phyloP scores from a whole-genome alignment of 2,888 invertebrate species.

The Hermodice carunculata region DNA sequence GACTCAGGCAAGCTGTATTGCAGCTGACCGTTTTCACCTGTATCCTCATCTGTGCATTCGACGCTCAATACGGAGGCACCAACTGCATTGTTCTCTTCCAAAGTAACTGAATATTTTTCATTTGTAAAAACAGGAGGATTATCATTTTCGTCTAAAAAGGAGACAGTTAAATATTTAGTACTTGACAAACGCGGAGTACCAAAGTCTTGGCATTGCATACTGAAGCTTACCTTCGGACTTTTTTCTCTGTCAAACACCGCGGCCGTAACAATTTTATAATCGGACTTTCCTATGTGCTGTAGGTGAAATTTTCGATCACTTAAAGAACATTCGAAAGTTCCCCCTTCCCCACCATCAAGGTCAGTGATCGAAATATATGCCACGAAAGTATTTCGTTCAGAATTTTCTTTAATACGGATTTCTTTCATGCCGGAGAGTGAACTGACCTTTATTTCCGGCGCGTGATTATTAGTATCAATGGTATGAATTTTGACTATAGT shows the following conservation, averaged over 20 bases:
- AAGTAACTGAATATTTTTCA: background rate
- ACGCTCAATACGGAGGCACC: conserved; percentile 2
- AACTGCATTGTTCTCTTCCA: conserved; percentile 12
- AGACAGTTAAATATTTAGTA: too few relatives aligned
- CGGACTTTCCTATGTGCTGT: background rate
- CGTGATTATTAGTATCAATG: conserved; percentile 87
- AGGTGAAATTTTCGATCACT: background rate
- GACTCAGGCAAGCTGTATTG: too few relatives aligned
- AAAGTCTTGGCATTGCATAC: conserved; percentile 1
- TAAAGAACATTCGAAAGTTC: background rate
- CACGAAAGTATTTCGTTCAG: conserved; percentile 6
- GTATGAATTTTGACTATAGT: conserved; percentile 73
- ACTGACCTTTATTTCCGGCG: conserved; percentile 85
- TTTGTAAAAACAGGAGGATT: conserved; percentile 7
- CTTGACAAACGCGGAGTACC: too few relatives aligned
- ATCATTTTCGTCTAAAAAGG: conserved; percentile 14
- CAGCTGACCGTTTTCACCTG: background rate
- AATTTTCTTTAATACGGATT: background rate
- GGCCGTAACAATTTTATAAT: conserved; percentile 15
- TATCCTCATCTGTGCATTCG: conserved; percentile 12
- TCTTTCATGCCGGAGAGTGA: conserved; percentile 72
- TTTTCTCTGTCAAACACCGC: conserved; percentile 10
- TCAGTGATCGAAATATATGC: conserved; percentile 16
- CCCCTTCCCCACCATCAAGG: background rate
- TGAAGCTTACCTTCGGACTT: background rate